Conservation (phyloP, 2,113 vertebrate genomes). For the Accipiter virgatus region DNA sequence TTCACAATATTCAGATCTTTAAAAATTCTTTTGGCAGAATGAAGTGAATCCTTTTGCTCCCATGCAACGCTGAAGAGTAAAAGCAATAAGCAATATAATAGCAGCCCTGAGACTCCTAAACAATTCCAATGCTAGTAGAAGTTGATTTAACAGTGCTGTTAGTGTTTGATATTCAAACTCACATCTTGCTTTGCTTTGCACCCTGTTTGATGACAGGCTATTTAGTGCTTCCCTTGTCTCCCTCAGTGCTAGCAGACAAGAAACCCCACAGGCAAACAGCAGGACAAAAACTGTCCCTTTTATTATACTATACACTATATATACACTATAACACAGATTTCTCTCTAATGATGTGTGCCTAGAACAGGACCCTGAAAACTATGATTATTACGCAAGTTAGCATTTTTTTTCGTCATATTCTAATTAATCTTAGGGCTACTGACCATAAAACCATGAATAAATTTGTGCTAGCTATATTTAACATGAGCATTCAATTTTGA, state of each 20-base stretch:
- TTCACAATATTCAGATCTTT: background rate
- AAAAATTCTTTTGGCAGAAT: background rate
- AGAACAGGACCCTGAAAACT: background rate
- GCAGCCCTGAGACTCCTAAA: background rate
- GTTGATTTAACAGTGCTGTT: background rate
- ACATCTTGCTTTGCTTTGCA: background rate
- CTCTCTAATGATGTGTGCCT: background rate
- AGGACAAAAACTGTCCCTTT: background rate
- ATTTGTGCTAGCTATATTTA: background rate
- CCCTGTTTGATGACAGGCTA: background rate
- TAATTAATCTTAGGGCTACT: background rate
- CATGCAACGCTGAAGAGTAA: background rate
- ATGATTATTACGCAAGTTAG: background rate
- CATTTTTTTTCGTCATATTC: background rate
- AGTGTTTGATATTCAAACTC: background rate
- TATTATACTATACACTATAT: background rate
- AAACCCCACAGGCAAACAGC: background rate
- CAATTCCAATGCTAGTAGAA: background rate
- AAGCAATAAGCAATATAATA: background rate
- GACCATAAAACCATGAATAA: background rate
- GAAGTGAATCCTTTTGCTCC: background rate
- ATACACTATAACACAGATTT: background rate
- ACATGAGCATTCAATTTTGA: background rate
- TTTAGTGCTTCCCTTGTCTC: background rate
- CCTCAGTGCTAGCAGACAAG: background rate